phyloP scores from a whole-genome alignment of 2,888 invertebrate genomes.

The Leptopterna dolabrata region DNA sequence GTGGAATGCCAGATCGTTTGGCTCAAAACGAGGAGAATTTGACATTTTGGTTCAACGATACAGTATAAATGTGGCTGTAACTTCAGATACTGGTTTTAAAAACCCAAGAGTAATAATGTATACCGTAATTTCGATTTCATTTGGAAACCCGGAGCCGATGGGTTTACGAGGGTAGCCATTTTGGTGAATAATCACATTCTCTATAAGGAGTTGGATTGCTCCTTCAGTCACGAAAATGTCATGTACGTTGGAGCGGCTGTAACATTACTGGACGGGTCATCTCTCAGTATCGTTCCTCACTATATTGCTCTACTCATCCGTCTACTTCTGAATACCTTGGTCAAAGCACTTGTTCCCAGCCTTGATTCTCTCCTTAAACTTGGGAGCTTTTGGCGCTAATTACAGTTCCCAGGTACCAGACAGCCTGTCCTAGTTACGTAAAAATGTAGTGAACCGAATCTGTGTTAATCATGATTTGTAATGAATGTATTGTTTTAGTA shows the following conservation, averaged over 20 bases:
- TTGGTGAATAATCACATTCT: background rate
- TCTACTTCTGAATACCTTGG: no score
- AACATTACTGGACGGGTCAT: background rate
- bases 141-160: background rate
- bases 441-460: no score
- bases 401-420: no score
- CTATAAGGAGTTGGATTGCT: background rate
- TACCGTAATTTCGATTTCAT: background rate
- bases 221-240: background rate
- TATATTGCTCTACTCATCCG: no score
- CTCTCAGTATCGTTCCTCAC: background rate
- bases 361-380: no score
- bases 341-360: no score
- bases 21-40: slow-evolving; percentile 13
- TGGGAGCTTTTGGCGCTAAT: no score
- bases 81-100: background rate
- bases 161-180: background rate
- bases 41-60: background rate
- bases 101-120: background rate
- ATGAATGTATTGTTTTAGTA: no score
- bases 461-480: no score
- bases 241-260: background rate
- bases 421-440: no score
- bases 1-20: slow-evolving; percentile 1
- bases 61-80: background rate